Base-by-base conservation (phyloP, 2,888 invertebrate genomes). In the Neoaliturus tenellus region DNA sequence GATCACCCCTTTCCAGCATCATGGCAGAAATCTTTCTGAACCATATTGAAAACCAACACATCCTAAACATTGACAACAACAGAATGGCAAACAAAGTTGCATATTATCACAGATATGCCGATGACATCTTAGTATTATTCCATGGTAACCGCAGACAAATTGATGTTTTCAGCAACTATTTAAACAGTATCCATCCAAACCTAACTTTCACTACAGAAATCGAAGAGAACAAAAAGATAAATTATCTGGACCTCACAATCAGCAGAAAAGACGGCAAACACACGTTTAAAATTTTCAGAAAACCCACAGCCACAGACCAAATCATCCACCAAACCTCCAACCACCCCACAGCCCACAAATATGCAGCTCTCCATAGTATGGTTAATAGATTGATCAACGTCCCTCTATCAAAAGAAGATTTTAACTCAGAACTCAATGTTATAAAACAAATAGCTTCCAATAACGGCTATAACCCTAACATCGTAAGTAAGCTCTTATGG, bases 281-380 rank as follows among this genome's bases (percentile, higher is more conserved):
- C 28, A 6, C n/a, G 6, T 67, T 67, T 67, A 67, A 67, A 67
- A 67, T 67, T 67, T 67, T 23, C 31, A 20, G 67, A 67, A 67
- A 67, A 28, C 67, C 67, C 67, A 55, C 55, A 20, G 5, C 23
- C 6, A 55, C 55, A 55, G 20, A 20, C 17, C 55, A 5, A 17
- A 55, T 23, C 6, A 55, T 55, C 6, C 55, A 55, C 17, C n/a
- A 23, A 6, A 23, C 55, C 23, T 55, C 23, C 20, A n/a, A 55
- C 55, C 55, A 55, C 17, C 55, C 55, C 23, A n/a, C n/a, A 20
- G 17, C 20, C 55, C 55, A 55, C 20, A 55, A 55, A 55, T 55
- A 20, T 20, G 55, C 55, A n/a, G 55, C 55, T 10, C 17, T 20
- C 55, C 55, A 55, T 55, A 55, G 55, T 17, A n/a, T 55, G 6